Conservation (phyloP, 2,888 invertebrate species). For the Invenusta paracnida region DNA sequence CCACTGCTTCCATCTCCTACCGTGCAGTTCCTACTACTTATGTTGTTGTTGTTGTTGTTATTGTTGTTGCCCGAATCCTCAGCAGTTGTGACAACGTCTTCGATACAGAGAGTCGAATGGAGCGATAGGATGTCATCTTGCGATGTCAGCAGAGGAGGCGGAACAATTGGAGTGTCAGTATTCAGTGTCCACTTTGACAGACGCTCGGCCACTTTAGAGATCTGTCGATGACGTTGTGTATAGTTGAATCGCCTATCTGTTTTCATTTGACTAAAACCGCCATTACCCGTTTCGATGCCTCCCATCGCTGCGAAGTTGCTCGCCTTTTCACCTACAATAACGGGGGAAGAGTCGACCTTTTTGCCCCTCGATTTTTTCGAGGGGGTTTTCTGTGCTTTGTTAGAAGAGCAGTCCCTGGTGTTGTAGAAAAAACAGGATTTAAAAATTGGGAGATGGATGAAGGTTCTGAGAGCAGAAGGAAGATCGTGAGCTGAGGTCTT, state of each 20-base stretch:
- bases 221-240: background rate
- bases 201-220: background rate
- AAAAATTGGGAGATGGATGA: background rate
- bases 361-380: too few species aligned
- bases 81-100: background rate
- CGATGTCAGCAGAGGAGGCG: background rate
- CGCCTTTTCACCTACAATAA: background rate
- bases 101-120: background rate
- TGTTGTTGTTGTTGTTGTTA: too few species aligned
- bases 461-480: background rate
- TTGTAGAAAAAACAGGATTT: background rate
- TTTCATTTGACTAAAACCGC: background rate
- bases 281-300: background rate
- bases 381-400: background rate
- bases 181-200: background rate
- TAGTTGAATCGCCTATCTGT: too few species aligned
- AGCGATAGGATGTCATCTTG: background rate
- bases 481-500: background rate
- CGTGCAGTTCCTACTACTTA: too few species aligned
- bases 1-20: too few species aligned
- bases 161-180: background rate
- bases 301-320: background rate
- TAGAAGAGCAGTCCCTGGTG: background rate
- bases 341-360: too few species aligned
- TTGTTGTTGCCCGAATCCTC: background rate